Evolutionary conservation across 2,888 invertebrate genomes (phyloP).

Genomic region (Xiphydria camelus): DNA sequence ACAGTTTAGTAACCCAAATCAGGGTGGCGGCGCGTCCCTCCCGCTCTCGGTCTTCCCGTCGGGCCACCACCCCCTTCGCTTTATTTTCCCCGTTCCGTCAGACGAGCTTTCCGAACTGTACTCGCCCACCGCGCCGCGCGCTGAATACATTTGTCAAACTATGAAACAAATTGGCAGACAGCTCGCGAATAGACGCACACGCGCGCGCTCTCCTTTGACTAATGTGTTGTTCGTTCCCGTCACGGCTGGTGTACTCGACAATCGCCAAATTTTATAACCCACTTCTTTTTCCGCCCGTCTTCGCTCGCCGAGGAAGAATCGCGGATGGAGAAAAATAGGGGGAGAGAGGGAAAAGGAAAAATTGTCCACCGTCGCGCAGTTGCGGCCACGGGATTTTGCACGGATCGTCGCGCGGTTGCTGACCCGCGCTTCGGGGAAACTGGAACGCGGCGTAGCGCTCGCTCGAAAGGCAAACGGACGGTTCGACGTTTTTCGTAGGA

Average conservation of each 20-base stretch:
- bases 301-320: too few species aligned
- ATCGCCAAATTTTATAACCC: slow-evolving; percentile 42
- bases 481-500: too few species aligned
- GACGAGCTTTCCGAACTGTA: slow-evolving; percentile 45
- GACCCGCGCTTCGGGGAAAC: too few species aligned
- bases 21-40: slow-evolving; percentile 28
- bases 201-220: slow-evolving; percentile 44
- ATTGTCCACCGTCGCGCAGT: too few species aligned
- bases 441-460: too few species aligned
- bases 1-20: slow-evolving; percentile 56
- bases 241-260: slow-evolving; percentile 48
- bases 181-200: slow-evolving; percentile 44
- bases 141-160: slow-evolving; percentile 53
- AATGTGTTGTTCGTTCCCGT: slow-evolving; percentile 54
- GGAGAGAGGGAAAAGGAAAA: too few species aligned
- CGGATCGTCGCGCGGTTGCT: too few species aligned
- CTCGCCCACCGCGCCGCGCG: slow-evolving; percentile 38
- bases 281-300: too few species aligned
- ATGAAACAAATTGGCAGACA: slow-evolving; percentile 54
- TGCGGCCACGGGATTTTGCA: too few species aligned
- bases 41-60: neutral
- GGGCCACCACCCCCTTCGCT: slow-evolving; percentile 11
- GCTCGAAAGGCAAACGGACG: too few species aligned
- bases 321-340: too few species aligned
- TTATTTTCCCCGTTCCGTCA: slow-evolving; percentile 24